Evolutionary conservation across 2,888 invertebrate genomes (phyloP).

Genomic region (Sinohyriopsis cumingii): DNA sequence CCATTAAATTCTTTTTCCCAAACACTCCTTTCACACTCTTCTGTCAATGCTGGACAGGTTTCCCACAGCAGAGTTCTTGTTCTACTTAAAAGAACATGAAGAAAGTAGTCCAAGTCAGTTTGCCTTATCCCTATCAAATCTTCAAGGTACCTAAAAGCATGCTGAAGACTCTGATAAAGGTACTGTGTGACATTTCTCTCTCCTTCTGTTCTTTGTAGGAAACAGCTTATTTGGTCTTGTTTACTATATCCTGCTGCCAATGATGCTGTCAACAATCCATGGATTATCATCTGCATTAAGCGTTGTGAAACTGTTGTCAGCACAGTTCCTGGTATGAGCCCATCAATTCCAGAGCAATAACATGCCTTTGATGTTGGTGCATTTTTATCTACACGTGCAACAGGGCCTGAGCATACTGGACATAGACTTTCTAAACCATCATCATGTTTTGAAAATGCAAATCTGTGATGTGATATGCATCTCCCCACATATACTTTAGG

Average conservation of each 20-base stretch:
- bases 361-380: too few relatives aligned
- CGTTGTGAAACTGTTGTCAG: too few relatives aligned
- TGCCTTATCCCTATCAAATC: conserved; percentile 7
- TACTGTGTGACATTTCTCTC: too few relatives aligned
- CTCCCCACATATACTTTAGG: too few relatives aligned
- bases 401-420: too few relatives aligned
- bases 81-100: conserved; percentile 8
- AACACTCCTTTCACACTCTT: neutral
- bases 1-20: conserved; percentile 13
- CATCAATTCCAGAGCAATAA: too few relatives aligned
- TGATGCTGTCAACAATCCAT: conserved; percentile 1
- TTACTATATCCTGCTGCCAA: neutral
- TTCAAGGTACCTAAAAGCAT: neutral
- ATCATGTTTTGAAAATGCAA: too few relatives aligned
- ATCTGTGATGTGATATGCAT: too few relatives aligned
- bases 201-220: neutral
- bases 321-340: neutral
- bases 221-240: neutral
- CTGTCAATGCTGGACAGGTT: neutral
- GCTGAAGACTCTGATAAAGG: too few relatives aligned
- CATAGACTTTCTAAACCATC: too few relatives aligned
- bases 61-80: conserved; percentile 5
- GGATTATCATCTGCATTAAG: neutral
- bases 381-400: too few relatives aligned
- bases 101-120: conserved; percentile 3